Base-by-base conservation (phyloP, 1,140 invertebrate species). In the Tetranychus cinnabarinus region DNA sequence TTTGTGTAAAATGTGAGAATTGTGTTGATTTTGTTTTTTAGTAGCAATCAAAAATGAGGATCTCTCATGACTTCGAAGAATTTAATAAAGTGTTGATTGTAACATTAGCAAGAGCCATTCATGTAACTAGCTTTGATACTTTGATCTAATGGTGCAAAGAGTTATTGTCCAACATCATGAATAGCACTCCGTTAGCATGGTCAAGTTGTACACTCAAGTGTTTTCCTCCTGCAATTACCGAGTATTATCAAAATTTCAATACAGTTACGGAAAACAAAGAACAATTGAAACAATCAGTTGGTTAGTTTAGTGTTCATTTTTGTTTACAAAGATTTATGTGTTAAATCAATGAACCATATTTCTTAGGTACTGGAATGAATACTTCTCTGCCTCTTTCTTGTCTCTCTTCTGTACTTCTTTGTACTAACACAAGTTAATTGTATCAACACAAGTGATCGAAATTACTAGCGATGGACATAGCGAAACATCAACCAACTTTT, bases 51-150 rank as follows among this genome's bases (percentile, higher is more conserved):
- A 23, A 23, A 23, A 23, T 23, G 23, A 64, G 69, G 34, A 82
- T 92, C 0, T 92, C 88, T 0, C 81, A 82, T 0, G 91, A 97
- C 71, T 95, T 88, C 1, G 92, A 97, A 72, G 92, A 96, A 72
- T 73, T 96, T 0, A 96, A 96, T 70, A 69, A 69, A 61, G 64
- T 67, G 1, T 75, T 96, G 0, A 88, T 97, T 0, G 75, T 96
- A 1, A 93, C 89, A 1, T 71, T 97, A n/a, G 90, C 90, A 0
- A 75, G 91, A 62, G 86, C 90, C 0, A 89, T 95, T 75, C 87
- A 93, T 71, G 83, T 96, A 31, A 91, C 88, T 59, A 86, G 71
- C 42, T 74, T 75, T 5, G 80, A 82, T 64, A 75, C 76, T 12
- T 70, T 81, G 67, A 81, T 84, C 3, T 80, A 79, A 1, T 95